Base-by-base conservation (phyloP, 2,888 invertebrate genomes). In the Caenorhabditis zanzibari region DNA sequence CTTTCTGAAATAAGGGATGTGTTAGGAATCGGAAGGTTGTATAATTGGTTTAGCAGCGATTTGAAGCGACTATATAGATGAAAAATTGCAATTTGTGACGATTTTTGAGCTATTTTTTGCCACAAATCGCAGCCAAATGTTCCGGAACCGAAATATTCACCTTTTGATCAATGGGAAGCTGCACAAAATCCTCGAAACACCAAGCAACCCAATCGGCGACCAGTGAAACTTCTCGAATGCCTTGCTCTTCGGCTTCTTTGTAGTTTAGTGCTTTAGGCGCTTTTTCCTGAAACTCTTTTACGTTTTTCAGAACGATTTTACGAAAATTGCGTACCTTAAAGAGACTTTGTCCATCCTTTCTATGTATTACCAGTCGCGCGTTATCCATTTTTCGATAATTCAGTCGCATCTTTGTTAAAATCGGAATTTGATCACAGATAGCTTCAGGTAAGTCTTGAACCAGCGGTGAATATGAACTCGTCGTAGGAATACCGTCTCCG, bases 381-480 rank as follows among this genome's bases (percentile, higher is more conserved):
- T 56, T 77, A 32, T 82, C 82, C 82, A 82, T 77, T 69, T 82
- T 82, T 22, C 71, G 58, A 68, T 82, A 82, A 32, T 77, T 82
- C 35, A 41, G 1, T 41, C 73, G 24, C 82, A 82, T 82, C 47
- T 54, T 82, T 10, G 35, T 26, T 9, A 82, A 47, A 38, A 77
- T 77, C 54, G 82, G 73, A 77, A 82, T 82, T 32, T 49, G 56
- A 3, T 56, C 47, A n/a, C 16, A 14, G 10, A 56, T 47, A 2
- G 35, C 6, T 14, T 16, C 44, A 5, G 69, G 77, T 4, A 77
- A 24, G 35, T 71, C 59, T n/a, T 54, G 64, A 5, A 52, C 26
- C 1, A 52, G 22, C 6, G 75, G 64, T 0, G 38, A 24, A 1
- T 52, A 35, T 1, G 22, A 19, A 16, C 52, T 63, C n/a, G 66